Evolutionary conservation across 2,888 invertebrate genomes (phyloP).

Genomic region (Melitaea athalia): DNA sequence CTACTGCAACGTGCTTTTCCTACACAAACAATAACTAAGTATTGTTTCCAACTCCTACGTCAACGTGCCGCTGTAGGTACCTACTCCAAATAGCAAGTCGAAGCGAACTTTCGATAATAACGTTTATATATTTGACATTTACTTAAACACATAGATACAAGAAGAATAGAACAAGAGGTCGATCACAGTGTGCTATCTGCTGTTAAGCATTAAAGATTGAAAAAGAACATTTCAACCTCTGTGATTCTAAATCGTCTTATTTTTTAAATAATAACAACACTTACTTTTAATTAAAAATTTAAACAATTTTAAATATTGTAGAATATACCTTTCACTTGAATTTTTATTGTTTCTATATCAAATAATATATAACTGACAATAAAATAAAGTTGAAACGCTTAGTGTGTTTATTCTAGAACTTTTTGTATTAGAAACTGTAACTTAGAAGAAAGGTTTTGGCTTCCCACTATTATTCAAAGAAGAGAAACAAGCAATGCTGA

Average conservation of each 20-base stretch:
- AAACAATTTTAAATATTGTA: too few species aligned
- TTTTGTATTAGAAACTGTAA: too few species aligned
- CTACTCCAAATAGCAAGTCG: conserved; percentile 7
- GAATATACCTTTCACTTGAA: too few species aligned
- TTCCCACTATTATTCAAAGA: background rate
- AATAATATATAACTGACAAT: too few species aligned
- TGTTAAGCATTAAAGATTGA: too few species aligned
- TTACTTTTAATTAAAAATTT: too few species aligned
- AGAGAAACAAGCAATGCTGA: background rate
- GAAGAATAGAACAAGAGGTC: conserved; percentile 7
- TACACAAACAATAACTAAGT: conserved; percentile 49
- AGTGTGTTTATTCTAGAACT: too few species aligned
- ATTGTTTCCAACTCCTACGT: conserved; percentile 49
- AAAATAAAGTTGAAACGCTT: too few species aligned
- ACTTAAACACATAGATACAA: background rate
- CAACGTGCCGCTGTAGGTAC: conserved; percentile 43
- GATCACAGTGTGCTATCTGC: background rate
- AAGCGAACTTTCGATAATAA: conserved; percentile 1
- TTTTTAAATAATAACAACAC: too few species aligned
- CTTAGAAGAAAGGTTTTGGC: background rate
- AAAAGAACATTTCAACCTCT: too few species aligned
- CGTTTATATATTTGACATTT: conserved; percentile 4
- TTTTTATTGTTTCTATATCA: too few species aligned
- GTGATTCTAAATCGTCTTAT: too few species aligned
- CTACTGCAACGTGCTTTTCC: conserved; percentile 47